A percentile compares a stretch with the other conserved stretches of the same genome.
Conservation (phyloP, 2,797 vertebrate species). For the Caiman crocodilus region DNA sequence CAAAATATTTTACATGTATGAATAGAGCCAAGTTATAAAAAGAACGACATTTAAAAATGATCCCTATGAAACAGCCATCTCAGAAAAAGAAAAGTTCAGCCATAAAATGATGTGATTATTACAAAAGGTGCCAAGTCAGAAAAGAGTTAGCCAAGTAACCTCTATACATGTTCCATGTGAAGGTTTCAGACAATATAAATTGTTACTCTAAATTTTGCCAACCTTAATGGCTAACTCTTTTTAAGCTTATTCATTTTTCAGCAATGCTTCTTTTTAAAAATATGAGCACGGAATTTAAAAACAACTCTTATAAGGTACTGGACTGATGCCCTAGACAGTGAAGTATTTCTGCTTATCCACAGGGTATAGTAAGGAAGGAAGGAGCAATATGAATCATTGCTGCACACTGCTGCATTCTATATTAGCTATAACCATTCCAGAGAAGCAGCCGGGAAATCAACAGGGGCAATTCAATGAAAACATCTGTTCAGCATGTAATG, state of each 20-base stretch:
- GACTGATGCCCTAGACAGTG: background rate
- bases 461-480: background rate
- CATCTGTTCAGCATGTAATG: background rate
- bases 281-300: too few relatives aligned
- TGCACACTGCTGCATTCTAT: background rate
- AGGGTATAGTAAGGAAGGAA: background rate
- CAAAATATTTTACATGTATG: background rate
- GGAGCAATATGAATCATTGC: background rate
- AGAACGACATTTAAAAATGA: background rate
- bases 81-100: background rate
- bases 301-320: too few relatives aligned
- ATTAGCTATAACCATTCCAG: background rate
- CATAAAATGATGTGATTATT: background rate
- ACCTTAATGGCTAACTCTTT: background rate
- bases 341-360: background rate
- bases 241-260: background rate
- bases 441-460: background rate
- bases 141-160: background rate
- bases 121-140: background rate
- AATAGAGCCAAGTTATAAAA: background rate
- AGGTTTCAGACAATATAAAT: background rate
- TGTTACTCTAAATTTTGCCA: background rate
- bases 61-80: background rate
- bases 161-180: background rate
- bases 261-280: background rate